Evolutionary conservation across 2,113 vertebrate species (phyloP).

Genomic region (Notarius lentiginosus): DNA sequence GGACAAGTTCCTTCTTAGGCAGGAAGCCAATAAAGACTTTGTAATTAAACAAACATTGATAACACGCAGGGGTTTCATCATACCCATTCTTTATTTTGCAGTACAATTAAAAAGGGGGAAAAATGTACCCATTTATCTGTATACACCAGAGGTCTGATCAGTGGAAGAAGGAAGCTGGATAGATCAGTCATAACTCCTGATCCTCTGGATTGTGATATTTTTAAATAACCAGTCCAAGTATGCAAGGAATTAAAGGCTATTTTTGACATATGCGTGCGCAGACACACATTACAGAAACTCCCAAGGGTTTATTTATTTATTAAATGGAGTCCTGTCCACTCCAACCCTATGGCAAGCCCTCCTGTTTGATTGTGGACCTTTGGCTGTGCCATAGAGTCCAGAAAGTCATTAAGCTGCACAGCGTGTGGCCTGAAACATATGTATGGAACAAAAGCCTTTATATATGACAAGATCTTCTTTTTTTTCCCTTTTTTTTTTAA

Average conservation of each 20-base stretch:
- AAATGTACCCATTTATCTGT: not conserved
- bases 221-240: conserved; percentile 7
- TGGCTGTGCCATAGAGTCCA: conserved; percentile 34
- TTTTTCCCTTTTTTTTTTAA: not conserved
- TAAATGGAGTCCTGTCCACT: not conserved
- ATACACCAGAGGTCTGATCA: not conserved
- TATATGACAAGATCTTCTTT: conserved; percentile 39
- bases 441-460: conserved; percentile 44
- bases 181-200: not conserved
- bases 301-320: conserved; percentile 23
- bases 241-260: not conserved
- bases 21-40: conserved; percentile 48
- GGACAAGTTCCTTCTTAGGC: conserved; percentile 33
- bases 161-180: not conserved
- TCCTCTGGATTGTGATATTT: conserved; percentile 17
- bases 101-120: not conserved
- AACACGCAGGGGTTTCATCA: conserved; percentile 22
- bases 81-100: conserved; percentile 40
- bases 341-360: conserved; percentile 18
- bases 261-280: conserved; percentile 42
- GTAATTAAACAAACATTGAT: conserved; percentile 49
- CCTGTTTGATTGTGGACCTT: conserved; percentile 39
- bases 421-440: conserved; percentile 54
- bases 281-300: conserved; percentile 42
- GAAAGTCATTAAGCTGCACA: conserved; percentile 49